Evolutionary conservation across 2,888 invertebrate genomes (phyloP).

Genomic region (Scaptomyza reducta): DNA sequence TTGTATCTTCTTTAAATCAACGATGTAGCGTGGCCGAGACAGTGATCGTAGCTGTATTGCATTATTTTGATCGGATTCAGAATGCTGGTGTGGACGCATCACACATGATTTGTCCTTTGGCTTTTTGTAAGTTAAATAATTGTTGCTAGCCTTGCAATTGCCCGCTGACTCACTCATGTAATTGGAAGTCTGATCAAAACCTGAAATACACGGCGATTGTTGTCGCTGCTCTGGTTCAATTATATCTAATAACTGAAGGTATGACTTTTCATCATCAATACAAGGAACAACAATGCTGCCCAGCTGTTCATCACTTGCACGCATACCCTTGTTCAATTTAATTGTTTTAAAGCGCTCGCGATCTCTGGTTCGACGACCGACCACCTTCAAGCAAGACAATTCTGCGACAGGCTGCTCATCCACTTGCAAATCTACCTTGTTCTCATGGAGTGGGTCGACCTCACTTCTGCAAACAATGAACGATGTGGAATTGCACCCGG

Average conservation of each 20-base stretch:
- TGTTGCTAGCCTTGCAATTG: slow-evolving; percentile 42
- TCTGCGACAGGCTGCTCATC: slow-evolving; percentile 53
- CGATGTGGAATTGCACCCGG: slow-evolving; percentile 71
- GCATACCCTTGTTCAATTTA: slow-evolving; percentile 80
- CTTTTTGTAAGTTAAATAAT: slow-evolving; percentile 82
- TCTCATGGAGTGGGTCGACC: slow-evolving; percentile 48
- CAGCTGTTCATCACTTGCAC: slow-evolving; percentile 52
- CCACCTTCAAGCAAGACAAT: slow-evolving; percentile 55
- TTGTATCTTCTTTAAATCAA: slow-evolving; percentile 80
- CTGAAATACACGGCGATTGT: slow-evolving; percentile 60
- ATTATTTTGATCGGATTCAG: slow-evolving; percentile 11
- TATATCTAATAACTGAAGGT: slow-evolving; percentile 4
- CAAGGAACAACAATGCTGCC: slow-evolving; percentile 83
- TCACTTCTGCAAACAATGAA: slow-evolving; percentile 66
- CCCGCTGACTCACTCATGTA: slow-evolving; percentile 54
- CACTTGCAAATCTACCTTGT: slow-evolving; percentile 19
- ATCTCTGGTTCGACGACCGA: slow-evolving; percentile 81
- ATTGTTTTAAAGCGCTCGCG: slow-evolving; percentile 84
- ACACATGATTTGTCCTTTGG: slow-evolving; percentile 75
- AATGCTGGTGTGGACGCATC: slow-evolving; percentile 30
- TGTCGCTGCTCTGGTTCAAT: slow-evolving; percentile 19
- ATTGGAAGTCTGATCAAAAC: slow-evolving; percentile 67
- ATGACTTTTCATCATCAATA: slow-evolving; percentile 77
- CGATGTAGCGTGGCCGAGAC: slow-evolving; percentile 82
- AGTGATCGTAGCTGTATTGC: slow-evolving; percentile 75